Evolutionary conservation across 2,888 invertebrate species (phyloP), one percentile per base, ranked within the genome.

Genomic region (Neocrepidodera transversa): DNA sequence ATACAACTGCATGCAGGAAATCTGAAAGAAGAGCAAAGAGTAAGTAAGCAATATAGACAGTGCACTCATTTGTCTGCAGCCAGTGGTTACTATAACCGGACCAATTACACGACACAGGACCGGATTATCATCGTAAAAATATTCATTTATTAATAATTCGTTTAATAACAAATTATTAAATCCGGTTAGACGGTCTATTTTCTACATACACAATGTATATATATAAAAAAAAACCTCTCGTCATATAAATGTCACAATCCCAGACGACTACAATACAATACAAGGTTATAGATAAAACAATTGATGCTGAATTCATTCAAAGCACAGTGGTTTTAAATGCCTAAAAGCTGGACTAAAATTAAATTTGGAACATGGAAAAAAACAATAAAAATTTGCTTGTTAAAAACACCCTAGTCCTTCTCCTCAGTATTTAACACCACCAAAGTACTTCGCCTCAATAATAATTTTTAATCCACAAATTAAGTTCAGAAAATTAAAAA

Each of bases 221-320:
- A 45, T 13, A 45, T 26, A 28, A 26, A 26, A 45, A 26, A 45
- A 28, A 45, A 45, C 45, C 45, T 45, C 45, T 26, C 45, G 16
- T 45, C 45, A 45, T 54, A 54, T n/a, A 52, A 54, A 54, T 54
- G 54, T 54, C 54, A 45, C 47, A 45, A 45, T 45, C 54, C 18
- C 47, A 45, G 54, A 54, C 54, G 30, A 17, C 45, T n/a, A n/a
- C n/a, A n/a, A n/a, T 16, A 36, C 45, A 26, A 42, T 20, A 45
- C 54, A 54, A 54, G 54, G 54, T 54, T 54, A 54, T 35, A 54
- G 45, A 54, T 54, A 54, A 45, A 30, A 54, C 54, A 54, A 54
- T 54, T 54, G 45, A 11, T 40, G 40, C 40, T 40, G 51, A n/a
- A n/a, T n/a, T n/a, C n/a, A n/a, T n/a, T n/a, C n/a, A n/a, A n/a